phyloP scores from a whole-genome alignment of 2,888 invertebrate genomes.

The Spisula subtruncata region DNA sequence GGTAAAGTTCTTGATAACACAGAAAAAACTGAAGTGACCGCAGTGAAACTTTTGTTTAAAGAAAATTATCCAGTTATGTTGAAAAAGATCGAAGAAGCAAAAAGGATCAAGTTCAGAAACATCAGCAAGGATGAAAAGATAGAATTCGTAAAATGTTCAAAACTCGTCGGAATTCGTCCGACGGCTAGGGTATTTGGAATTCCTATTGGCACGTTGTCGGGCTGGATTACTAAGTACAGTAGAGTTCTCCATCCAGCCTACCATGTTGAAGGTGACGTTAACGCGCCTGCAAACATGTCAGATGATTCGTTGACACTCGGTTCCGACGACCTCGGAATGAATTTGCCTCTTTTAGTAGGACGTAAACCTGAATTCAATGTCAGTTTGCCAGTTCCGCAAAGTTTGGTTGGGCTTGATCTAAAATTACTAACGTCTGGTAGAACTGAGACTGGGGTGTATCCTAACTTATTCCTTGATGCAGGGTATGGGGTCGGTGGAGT shows the following conservation, averaged over 20 bases:
- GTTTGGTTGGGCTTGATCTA: neutral
- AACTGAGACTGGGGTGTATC: neutral
- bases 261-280: slow-evolving; percentile 42
- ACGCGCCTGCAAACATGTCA: neutral
- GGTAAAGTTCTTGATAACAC: slow-evolving; percentile 56
- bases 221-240: slow-evolving; percentile 70
- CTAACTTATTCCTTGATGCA: neutral
- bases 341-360: neutral
- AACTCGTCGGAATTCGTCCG: slow-evolving; percentile 68
- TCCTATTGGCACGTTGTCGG: slow-evolving; percentile 69
- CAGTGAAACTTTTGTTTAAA: slow-evolving; percentile 63
- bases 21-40: slow-evolving; percentile 66
- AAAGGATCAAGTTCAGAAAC: slow-evolving; percentile 64
- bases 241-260: slow-evolving; percentile 60
- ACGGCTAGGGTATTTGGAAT: slow-evolving; percentile 68
- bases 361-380: neutral
- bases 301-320: neutral
- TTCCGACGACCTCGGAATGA: neutral
- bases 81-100: slow-evolving; percentile 61
- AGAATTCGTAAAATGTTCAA: slow-evolving; percentile 70
- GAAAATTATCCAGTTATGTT: slow-evolving; percentile 57
- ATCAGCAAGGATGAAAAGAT: slow-evolving; percentile 64
- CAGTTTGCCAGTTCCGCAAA: neutral
- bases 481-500: neutral
- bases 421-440: neutral